Evolutionary conservation across 1,140 invertebrate genomes (phyloP), one percentile per base, ranked within the genome.

Genomic region (Limonius californicus): DNA sequence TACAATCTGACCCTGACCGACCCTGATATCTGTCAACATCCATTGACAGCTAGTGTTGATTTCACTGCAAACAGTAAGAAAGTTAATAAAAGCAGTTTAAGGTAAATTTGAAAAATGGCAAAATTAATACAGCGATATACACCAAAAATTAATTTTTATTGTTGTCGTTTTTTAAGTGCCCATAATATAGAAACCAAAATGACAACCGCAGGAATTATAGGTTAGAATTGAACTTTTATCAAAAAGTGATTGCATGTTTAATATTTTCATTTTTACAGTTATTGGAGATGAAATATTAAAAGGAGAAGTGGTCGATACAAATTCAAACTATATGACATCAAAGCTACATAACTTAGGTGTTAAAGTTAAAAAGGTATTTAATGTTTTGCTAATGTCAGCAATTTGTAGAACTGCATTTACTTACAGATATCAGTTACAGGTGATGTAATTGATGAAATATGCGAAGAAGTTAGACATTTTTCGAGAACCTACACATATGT

Each of bases 251-350:
- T 4, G 23, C 23, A 4, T 27, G 3, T 9, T 39, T 39, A 39
- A n/a, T n/a, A 39, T 6, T 39, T 39, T 39, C 7, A 39, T 12
- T 39, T 39, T 39, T 39, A n/a, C n/a, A 83, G 81, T 93, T 54
- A 90, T 93, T 73, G 91, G 91, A 14, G 88, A 94, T 82, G 91
- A 94, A 79, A 89, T 94, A 68, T 75, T 93, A n/a, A 92, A 91
- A 77, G 91, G 89, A 2, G 85, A 89, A 71, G 85, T 88, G 3
- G 76, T 72, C 39, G 91, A 94, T 71, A 86, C 85, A 15, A 94
- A 93, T 77, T 89, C 89, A 1, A 73, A 81, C 64, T 91, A 86
- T 69, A 76, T 91, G 4, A 83, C 84, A 59, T 81, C 83, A 74
- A 77, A 84, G 57, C 76, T 93, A 2, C 85, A 85, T 68, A 73